Evolutionary conservation across 2,797 vertebrate genomes (phyloP).

Genomic region (Miichthys miiuy): DNA sequence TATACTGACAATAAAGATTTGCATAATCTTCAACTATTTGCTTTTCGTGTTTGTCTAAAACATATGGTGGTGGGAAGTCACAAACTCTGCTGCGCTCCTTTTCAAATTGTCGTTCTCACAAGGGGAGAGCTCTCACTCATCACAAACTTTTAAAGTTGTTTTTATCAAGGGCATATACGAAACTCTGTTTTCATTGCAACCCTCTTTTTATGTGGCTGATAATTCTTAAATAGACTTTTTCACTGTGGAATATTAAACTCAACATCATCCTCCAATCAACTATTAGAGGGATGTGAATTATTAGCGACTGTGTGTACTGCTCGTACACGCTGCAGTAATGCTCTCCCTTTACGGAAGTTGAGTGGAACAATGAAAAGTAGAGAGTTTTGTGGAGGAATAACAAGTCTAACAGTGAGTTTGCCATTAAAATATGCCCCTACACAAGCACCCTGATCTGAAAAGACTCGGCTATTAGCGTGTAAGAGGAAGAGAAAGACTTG

Average conservation of each 20-base stretch:
- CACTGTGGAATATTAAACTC: not conserved
- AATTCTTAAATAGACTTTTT: not conserved
- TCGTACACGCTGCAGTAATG: not conserved
- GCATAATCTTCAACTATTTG: conserved; percentile 57
- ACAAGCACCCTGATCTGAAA: not conserved
- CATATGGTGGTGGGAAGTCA: conserved; percentile 57
- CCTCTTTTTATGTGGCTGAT: not conserved
- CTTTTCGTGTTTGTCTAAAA: conserved; percentile 44
- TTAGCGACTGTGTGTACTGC: conserved; percentile 7
- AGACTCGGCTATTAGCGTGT: not conserved
- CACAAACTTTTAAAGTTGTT: conserved; percentile 37
- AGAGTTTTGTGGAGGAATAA: not conserved
- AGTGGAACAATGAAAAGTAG: not conserved
- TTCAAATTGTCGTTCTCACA: conserved; percentile 42
- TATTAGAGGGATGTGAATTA: conserved; percentile 8
- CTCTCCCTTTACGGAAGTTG: conserved; percentile 10
- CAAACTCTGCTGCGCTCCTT: conserved; percentile 14
- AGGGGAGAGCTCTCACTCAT: conserved; percentile 10
- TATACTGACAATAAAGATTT: conserved; percentile 57
- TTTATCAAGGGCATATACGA: conserved; percentile 8
- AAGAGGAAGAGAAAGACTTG: not conserved
- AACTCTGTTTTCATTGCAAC: conserved; percentile 4
- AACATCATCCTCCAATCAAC: conserved; percentile 15
- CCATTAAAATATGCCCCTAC: not conserved
- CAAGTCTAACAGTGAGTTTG: conserved; percentile 6